phyloP scores from a whole-genome alignment of 2,888 invertebrate genomes.

The Microplitis deprimator region DNA sequence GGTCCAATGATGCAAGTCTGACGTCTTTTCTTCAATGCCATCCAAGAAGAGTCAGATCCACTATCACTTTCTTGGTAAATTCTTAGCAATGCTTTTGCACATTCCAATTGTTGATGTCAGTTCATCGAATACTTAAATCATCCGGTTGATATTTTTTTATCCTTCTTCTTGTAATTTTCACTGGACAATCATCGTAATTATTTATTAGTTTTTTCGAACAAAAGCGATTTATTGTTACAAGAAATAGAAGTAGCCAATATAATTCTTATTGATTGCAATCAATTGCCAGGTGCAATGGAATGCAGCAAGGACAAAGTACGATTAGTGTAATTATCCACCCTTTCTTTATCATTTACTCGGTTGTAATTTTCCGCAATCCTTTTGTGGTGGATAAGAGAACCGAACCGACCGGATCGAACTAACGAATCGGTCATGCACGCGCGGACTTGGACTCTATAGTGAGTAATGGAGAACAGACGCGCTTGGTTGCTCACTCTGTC shows the following conservation, averaged over 20 bases:
- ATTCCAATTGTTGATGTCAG: constrained; percentile 3
- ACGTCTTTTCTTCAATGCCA: constrained; percentile 61
- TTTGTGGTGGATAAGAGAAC: constrained; percentile 11
- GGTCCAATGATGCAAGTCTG: constrained; percentile 38
- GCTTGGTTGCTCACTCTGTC: constrained; percentile 6
- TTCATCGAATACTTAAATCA: background rate
- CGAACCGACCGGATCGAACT: constrained; percentile 27
- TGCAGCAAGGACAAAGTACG: constrained; percentile 54
- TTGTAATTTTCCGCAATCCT: constrained; percentile 37
- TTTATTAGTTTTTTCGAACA: background rate
- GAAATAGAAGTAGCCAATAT: background rate
- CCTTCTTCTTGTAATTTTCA: background rate
- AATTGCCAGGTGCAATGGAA: constrained; percentile 61
- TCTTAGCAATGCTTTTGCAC: constrained; percentile 12
- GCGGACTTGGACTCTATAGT: constrained; percentile 26
- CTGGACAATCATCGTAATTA: background rate
- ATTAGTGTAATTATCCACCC: constrained; percentile 38
- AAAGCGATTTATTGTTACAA: background rate
- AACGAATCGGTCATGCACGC: constrained; percentile 47
- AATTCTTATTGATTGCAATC: constrained; percentile 57
- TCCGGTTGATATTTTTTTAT: background rate
- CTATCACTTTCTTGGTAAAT: constrained; percentile 52
- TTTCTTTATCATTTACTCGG: constrained; percentile 39
- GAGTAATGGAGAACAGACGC: constrained; percentile 16
- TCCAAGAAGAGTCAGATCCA: constrained; percentile 42